Percentiles rank a stretch among this genome's conserved stretches.
Evolutionary conservation across 1,140 invertebrate genomes (phyloP).

Genomic region (Phenacoccus solenopsis): DNA sequence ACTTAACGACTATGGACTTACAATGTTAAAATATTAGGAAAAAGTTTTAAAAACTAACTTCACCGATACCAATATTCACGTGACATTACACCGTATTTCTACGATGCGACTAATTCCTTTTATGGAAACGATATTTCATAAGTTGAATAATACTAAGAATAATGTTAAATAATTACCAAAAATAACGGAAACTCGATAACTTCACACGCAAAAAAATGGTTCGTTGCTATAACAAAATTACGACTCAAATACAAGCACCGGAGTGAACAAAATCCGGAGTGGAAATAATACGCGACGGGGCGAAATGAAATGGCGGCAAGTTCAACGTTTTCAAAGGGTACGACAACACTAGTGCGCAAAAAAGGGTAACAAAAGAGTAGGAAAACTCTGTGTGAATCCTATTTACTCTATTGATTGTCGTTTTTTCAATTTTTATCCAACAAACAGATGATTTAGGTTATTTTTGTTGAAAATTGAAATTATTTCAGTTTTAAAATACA

Average conservation of each 20-base stretch:
- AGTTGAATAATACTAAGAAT: not conserved
- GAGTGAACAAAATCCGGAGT: not conserved
- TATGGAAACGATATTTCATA: not conserved
- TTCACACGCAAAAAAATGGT: not conserved
- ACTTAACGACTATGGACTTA: too few species aligned
- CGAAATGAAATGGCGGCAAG: constrained; percentile 1
- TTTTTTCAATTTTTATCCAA: too few species aligned
- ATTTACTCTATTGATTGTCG: too few species aligned
- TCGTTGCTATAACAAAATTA: not conserved
- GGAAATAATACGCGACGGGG: not conserved
- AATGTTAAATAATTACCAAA: not conserved
- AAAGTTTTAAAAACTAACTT: not conserved
- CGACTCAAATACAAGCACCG: not conserved
- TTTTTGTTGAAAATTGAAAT: too few species aligned
- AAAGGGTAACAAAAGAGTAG: too few species aligned
- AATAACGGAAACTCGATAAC: not conserved
- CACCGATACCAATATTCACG: not conserved
- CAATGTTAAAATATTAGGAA: not conserved
- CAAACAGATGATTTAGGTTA: too few species aligned
- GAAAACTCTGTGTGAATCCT: too few species aligned
- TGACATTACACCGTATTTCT: not conserved
- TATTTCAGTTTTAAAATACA: too few species aligned
- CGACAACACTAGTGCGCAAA: not conserved
- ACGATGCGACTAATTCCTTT: not conserved
- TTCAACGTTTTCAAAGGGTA: not conserved